These are phyloP conservation scores for Elachura formosa DNA, from an alignment of 2,113 vertebrate species.

Conservation along the genomic window DNA sequence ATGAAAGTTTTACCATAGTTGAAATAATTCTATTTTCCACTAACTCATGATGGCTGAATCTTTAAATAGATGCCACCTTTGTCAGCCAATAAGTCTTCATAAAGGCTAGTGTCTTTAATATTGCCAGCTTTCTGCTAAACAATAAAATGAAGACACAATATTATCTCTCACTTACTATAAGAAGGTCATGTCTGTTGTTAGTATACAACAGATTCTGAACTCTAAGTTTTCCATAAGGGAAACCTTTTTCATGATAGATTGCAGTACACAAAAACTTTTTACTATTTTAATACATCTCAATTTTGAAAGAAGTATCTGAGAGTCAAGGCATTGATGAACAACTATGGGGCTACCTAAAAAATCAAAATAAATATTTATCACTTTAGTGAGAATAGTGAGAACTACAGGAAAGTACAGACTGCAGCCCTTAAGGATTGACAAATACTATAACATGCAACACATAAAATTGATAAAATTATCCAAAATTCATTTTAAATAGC, in stretches of 20 bases:
- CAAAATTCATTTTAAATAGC: neutral
- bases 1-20: neutral
- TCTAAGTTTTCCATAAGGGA: neutral
- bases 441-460: neutral
- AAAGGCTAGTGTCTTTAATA: neutral
- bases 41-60: neutral
- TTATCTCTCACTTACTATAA: neutral
- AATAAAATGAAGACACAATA: neutral
- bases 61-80: neutral
- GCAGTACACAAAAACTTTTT: neutral
- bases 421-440: neutral
- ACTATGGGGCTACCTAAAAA: neutral
- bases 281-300: neutral
- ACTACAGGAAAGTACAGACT: neutral
- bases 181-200: neutral
- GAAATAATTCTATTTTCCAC: neutral
- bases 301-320: neutral
- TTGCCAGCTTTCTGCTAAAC: neutral
- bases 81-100: neutral
- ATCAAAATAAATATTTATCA: neutral
- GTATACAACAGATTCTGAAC: neutral
- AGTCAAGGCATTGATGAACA: neutral
- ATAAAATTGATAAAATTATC: neutral
- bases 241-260: neutral
- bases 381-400: neutral